A percentile compares a stretch with the other conserved stretches of the same genome.
Conservation (phyloP, 2,888 invertebrate species). For the Microdon myrmicae region DNA sequence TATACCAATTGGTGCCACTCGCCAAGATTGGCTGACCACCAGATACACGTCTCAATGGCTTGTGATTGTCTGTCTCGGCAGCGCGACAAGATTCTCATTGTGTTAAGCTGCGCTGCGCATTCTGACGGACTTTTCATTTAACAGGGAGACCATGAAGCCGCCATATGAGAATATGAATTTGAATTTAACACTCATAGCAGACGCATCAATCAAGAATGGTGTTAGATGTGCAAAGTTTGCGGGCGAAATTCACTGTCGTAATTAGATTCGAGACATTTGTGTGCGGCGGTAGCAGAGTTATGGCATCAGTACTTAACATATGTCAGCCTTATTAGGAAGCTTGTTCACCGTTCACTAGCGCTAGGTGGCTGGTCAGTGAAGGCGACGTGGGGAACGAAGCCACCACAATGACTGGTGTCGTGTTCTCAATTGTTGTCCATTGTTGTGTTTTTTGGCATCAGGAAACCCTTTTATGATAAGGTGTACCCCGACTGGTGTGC, state of each 20-base stretch:
- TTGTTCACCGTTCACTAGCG: constrained; percentile 54
- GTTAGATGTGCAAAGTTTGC: constrained; percentile 55
- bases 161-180: constrained; percentile 54
- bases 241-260: constrained; percentile 52
- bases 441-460: constrained; percentile 26
- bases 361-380: constrained; percentile 34
- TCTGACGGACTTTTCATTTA: neutral
- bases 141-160: constrained; percentile 14
- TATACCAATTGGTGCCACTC: constrained; percentile 51
- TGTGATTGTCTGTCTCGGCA: constrained; percentile 17
- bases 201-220: constrained; percentile 23
- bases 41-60: constrained; percentile 49
- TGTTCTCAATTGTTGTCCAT: constrained; percentile 12
- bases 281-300: constrained; percentile 63
- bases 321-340: constrained; percentile 67
- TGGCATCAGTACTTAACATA: constrained; percentile 66
- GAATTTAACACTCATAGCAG: constrained; percentile 53
- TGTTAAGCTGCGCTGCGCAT: constrained; percentile 1
- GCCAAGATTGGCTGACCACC: constrained; percentile 44
- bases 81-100: constrained; percentile 22
- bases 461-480: constrained; percentile 52
- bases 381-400: constrained; percentile 20
- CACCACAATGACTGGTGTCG: constrained; percentile 5
- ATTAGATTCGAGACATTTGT: constrained; percentile 63
- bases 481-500: constrained; percentile 18